Base-by-base conservation (phyloP, 2,113 vertebrate genomes). In the Canis aureus region DNA sequence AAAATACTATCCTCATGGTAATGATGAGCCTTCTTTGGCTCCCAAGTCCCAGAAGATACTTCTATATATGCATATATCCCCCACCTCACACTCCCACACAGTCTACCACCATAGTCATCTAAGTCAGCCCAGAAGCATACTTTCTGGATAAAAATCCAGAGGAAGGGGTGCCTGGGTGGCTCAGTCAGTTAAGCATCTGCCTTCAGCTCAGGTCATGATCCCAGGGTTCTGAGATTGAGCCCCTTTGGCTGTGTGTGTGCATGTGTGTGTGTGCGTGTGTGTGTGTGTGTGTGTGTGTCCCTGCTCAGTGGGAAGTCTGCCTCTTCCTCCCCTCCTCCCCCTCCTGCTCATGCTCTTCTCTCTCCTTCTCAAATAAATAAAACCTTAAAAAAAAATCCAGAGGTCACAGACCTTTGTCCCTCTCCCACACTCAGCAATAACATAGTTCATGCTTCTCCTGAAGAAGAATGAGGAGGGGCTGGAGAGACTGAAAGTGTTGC, bases 1-100 rank as follows among this genome's bases (percentile, higher is more conserved):
- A 92, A 94, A 80, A 53, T 64, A 35, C 67, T 73, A 73, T 49
- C 69, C 51, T 80, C 29, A 15, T 49, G 55, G 57, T 64, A 80
- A 87, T 84, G 15, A 59, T 78, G 57, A 19, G 0, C 6, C 80
- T 43, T 8, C 20, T 92, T 94, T 90, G 27, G 23, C 60, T 97
- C 17, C 71, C 8, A 12, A 73, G 19, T 38, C 9, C 23, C 4
- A 11, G 55, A 62, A 29, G 35, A 62, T 55, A 60, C 22, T 35
- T 51, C 17, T 9, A 19, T 10, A 5, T 38, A 2, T 1, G 0
- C 23, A 25, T 2, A 8, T 13, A 11, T 35, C 12, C 62, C 84
- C 51, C 51, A 20, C 11, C 13, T 57, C 4, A 7, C 9, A 29
- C 12, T 79, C 49, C 12, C 16, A 43, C 11, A 43, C 35, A 29